Evolutionary conservation across 2,113 vertebrate species (phyloP), one percentile per base, ranked within the genome.

Genomic region (Pterocles gutturalis): DNA sequence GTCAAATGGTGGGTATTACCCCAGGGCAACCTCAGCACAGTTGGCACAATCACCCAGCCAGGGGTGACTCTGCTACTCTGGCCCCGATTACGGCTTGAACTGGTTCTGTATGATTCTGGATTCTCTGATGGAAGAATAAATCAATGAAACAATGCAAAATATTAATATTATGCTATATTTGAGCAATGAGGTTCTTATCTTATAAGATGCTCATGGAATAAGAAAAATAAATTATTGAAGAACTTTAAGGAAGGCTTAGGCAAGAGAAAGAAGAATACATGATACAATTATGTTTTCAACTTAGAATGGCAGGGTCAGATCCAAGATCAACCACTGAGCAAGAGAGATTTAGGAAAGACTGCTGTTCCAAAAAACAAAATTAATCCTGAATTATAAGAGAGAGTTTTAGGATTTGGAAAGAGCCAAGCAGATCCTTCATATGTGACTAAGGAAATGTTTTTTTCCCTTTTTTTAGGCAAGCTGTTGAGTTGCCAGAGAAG

Each of bases 61-160:
- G 43, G 22, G 22, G 11, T 8, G 3, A 15, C 19, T 11, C 29
- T 77, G 64, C 57, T 86, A n/a, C n/a, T 71, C 20, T 54, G 21
- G 11, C 11, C 41, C 55, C 88, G 0, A 1, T 49, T 62, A 62
- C 0, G 0, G 6, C 25, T 81, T 73, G 43, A 7, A 43, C 33
- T 4, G 58, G 13, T 45, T 62, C 26, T 7, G 2, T 43, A n/a
- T 17, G 3, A 29, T 62, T 75, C 65, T 43, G 16, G 5, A 33
- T 46, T 62, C 31, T 87, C 10, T 83, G 17, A 3, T 34, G 65
- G n/a, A 93, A 89, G n/a, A 83, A 86, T 54, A 5, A 34, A 36
- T 73, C 13, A 45, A 20, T 55, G 16, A 85, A 38, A 92, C 7
- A 41, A 55, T 29, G 19, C 3, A 58, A 84, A 62, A 65, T 72